These are phyloP conservation scores for Heteractis magnifica DNA, from an alignment of 92 coral and sea anemone genomes.

Conservation along the genomic window DNA sequence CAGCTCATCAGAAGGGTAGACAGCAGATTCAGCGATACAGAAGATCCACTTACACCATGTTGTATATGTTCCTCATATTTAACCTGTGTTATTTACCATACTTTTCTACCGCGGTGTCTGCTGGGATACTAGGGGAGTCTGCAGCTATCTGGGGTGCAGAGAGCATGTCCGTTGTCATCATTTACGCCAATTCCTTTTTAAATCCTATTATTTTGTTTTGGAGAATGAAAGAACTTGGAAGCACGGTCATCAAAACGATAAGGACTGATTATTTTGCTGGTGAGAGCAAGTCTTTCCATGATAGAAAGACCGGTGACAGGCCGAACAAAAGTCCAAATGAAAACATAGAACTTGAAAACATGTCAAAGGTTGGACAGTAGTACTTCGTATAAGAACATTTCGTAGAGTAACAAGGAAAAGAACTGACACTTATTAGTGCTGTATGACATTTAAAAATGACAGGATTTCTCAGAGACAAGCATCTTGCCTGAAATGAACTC, in stretches of 20 bases:
- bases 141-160: constrained; percentile 26
- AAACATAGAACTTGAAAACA: not conserved
- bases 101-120: constrained; percentile 5
- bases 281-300: not conserved
- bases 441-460: no score
- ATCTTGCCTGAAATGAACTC: no score
- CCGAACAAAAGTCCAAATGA: not conserved
- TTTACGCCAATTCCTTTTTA: constrained; percentile 3
- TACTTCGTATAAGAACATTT: no score
- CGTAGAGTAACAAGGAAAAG: no score
- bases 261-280: not conserved
- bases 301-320: not conserved
- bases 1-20: not conserved
- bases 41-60: constrained; percentile 8
- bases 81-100: constrained; percentile 3
- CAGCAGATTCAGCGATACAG: not conserved
- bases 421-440: no score
- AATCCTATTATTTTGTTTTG: constrained; percentile 10
- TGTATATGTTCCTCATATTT: not conserved
- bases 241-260: not conserved
- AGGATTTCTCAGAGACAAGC: no score
- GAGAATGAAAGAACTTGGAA: constrained; percentile 4
- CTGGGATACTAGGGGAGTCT: constrained; percentile 26
- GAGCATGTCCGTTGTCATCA: constrained; percentile 2
- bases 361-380: not conserved